Conservation (phyloP, 2,113 vertebrate genomes). For the Conger conger region DNA sequence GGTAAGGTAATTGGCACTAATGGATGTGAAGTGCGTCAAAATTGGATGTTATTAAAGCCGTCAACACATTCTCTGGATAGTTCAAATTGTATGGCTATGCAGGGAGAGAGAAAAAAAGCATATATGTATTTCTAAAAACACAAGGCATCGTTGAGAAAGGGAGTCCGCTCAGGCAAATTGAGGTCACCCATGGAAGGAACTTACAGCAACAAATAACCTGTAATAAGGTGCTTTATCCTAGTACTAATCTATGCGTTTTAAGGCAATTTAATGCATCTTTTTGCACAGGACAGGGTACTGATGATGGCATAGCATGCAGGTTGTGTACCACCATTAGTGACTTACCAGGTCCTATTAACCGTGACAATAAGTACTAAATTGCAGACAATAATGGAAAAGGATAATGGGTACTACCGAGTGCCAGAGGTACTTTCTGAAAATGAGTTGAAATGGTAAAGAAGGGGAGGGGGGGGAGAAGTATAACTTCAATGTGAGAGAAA, state of each 20-base stretch:
- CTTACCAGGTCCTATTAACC: conserved; percentile 79
- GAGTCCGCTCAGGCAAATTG: conserved; percentile 63
- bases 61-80: conserved; percentile 77
- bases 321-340: conserved; percentile 73
- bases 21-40: conserved; percentile 88
- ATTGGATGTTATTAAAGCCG: conserved; percentile 88
- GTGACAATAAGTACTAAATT: conserved; percentile 77
- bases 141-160: conserved; percentile 77
- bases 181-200: conserved; percentile 66
- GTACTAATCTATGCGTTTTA: conserved; percentile 75
- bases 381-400: conserved; percentile 74
- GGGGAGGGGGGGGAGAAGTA: background rate
- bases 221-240: conserved; percentile 77
- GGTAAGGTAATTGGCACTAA: conserved; percentile 91
- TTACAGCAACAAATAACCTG: conserved; percentile 63
- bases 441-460: conserved; percentile 4
- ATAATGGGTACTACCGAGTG: conserved; percentile 44
- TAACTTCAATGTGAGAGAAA: background rate
- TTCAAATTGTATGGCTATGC: conserved; percentile 66
- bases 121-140: conserved; percentile 75
- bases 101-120: conserved; percentile 45
- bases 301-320: conserved; percentile 67
- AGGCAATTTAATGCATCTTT: conserved; percentile 64
- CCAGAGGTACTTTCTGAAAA: conserved; percentile 45
- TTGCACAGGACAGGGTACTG: conserved; percentile 61